Evolutionary conservation across 2,113 vertebrate species (phyloP).

Genomic region (Malurus alboscapulatus): DNA sequence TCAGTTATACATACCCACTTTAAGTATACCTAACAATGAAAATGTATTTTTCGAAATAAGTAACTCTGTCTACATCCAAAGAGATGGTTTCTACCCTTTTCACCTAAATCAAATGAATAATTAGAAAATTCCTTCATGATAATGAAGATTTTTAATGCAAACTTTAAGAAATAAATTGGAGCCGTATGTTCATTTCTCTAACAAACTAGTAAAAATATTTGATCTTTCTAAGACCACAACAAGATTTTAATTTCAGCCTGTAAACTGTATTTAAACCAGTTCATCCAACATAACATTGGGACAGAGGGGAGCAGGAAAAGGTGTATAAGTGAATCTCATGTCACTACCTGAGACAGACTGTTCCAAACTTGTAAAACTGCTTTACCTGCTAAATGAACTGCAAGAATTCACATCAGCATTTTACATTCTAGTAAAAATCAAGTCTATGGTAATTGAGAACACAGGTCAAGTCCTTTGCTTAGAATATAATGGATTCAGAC

Average conservation of each 20-base stretch:
- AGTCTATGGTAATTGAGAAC: not conserved
- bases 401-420: not conserved
- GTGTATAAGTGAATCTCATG: not conserved
- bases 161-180: not conserved
- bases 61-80: not conserved
- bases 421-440: not conserved
- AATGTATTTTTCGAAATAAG: not conserved
- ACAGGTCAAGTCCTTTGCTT: not conserved
- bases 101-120: not conserved
- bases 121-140: not conserved
- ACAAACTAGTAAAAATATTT: not conserved
- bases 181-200: not conserved
- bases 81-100: not conserved
- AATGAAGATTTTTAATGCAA: not conserved
- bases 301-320: rapidly evolving
- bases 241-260: not conserved
- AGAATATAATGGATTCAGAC: not conserved
- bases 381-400: not conserved
- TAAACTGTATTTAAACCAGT: not conserved
- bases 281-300: not conserved
- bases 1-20: not conserved
- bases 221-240: not conserved
- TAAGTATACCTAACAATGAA: not conserved
- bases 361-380: not conserved
- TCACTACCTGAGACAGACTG: not conserved